A percentile compares a stretch with the other conserved stretches of the same genome.
Evolutionary conservation across 23 tunicate species (phyloP).

Genomic region (Clavelina lepadiformis): DNA sequence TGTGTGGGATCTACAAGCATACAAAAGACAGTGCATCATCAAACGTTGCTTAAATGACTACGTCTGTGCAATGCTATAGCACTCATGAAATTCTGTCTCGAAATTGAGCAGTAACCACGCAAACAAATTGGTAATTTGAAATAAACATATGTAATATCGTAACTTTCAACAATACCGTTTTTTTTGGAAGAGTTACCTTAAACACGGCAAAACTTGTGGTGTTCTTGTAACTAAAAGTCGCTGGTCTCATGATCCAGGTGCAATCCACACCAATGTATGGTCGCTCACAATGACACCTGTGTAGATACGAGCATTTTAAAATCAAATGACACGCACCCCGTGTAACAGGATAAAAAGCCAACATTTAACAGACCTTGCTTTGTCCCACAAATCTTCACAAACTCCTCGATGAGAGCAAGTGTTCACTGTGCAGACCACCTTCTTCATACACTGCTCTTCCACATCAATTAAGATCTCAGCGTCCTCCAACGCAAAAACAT

Average conservation of each 20-base stretch:
- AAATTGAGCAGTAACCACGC: no score
- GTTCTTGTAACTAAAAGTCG: conserved; percentile 39
- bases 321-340: neutral
- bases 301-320: neutral
- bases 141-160: no score
- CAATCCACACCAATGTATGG: conserved; percentile 53
- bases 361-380: conserved; percentile 20
- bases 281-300: conserved; percentile 52
- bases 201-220: conserved; percentile 37
- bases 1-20: no score
- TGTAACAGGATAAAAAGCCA: neutral
- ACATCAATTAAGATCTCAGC: neutral
- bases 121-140: no score
- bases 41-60: no score
- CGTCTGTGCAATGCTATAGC: no score
- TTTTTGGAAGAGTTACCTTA: conserved; percentile 23
- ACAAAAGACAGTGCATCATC: no score
- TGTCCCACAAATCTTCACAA: conserved; percentile 45
- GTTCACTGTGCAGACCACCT: conserved; percentile 10
- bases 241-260: neutral
- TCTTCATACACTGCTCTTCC: conserved; percentile 13
- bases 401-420: conserved; percentile 37
- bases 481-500: neutral
- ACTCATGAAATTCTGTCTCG: no score
- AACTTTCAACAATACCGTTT: no score